Evolutionary conservation across 2,888 invertebrate genomes (phyloP).

Genomic region (Drosophila niveifrons): DNA sequence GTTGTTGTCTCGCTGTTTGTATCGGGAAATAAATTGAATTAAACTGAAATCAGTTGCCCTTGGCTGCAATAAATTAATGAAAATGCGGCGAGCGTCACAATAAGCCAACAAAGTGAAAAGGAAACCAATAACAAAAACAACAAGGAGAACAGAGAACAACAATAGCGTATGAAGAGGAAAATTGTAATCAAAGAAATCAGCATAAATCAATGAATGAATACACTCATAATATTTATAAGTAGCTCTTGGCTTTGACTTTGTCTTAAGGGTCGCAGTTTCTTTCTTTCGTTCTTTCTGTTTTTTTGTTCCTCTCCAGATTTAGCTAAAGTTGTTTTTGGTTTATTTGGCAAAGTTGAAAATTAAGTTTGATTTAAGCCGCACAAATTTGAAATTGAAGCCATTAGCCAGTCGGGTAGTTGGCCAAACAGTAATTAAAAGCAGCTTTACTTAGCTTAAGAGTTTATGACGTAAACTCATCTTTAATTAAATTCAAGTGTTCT

Average conservation of each 20-base stretch:
- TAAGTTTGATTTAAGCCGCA: slow-evolving; percentile 40
- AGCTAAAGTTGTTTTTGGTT: neutral
- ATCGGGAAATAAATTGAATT: slow-evolving; percentile 78
- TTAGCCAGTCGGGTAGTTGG: slow-evolving; percentile 39
- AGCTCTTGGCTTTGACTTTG: slow-evolving; percentile 3
- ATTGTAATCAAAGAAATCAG: slow-evolving; percentile 65
- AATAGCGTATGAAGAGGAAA: slow-evolving; percentile 24
- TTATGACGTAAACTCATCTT: slow-evolving; percentile 59
- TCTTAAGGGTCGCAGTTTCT: neutral
- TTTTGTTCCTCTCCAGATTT: neutral
- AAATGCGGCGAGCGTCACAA: slow-evolving; percentile 54
- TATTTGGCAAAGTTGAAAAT: slow-evolving; percentile 31
- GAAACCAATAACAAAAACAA: slow-evolving; percentile 16
- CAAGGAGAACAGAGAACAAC: slow-evolving; percentile 14
- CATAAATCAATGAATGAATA: slow-evolving; percentile 62
- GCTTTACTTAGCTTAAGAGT: slow-evolving; percentile 64
- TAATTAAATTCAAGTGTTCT: slow-evolving; percentile 75
- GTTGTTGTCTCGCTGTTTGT: slow-evolving; percentile 36
- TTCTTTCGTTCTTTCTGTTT: neutral
- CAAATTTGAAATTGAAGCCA: slow-evolving; percentile 43
- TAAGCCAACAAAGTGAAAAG: slow-evolving; percentile 22
- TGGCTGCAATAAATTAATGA: slow-evolving; percentile 76
- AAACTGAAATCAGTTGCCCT: slow-evolving; percentile 77
- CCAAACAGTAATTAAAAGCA: slow-evolving; percentile 46
- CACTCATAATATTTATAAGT: slow-evolving; percentile 20